Conservation (phyloP, 37 sponge, comb jelly and placozoan genomes). For the Aphrocallistes beatrix region DNA sequence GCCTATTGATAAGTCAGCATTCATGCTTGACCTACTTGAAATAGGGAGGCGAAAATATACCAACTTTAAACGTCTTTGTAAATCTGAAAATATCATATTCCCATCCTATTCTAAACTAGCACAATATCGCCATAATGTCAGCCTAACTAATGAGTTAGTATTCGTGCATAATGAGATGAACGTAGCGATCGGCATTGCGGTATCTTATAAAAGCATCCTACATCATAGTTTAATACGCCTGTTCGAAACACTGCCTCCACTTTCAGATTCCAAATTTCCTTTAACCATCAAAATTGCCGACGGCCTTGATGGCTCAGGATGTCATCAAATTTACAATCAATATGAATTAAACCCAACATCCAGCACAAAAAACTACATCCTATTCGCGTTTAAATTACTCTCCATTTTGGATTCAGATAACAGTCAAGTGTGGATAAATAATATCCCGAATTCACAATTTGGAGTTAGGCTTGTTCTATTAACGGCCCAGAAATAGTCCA, state of each 20-base stretch:
- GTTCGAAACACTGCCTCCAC: not conserved
- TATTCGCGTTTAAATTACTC: not conserved
- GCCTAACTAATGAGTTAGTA: not conserved
- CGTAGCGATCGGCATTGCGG: not conserved
- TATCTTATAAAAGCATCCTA: not conserved
- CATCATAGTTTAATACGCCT: not conserved
- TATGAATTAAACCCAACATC: not conserved
- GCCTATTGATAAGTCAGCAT: not conserved
- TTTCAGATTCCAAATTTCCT: too few species aligned
- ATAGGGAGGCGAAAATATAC: slow-evolving; percentile 15
- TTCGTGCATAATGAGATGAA: not conserved
- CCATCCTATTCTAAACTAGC: not conserved
- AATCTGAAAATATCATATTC: not conserved
- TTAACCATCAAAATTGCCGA: too few species aligned
- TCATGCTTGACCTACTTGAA: slow-evolving; percentile 8
- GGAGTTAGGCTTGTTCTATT: not conserved
- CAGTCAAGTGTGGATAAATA: not conserved
- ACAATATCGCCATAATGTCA: not conserved
- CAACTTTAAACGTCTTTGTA: not conserved
- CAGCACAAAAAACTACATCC: too few species aligned
- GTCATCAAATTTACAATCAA: not conserved
- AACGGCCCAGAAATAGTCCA: not conserved
- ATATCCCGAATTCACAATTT: not conserved
- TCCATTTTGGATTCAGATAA: not conserved
- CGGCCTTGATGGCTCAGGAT: too few species aligned